Evolutionary conservation across 2,113 vertebrate species (phyloP).

Genomic region (Danionella cerebrum): DNA sequence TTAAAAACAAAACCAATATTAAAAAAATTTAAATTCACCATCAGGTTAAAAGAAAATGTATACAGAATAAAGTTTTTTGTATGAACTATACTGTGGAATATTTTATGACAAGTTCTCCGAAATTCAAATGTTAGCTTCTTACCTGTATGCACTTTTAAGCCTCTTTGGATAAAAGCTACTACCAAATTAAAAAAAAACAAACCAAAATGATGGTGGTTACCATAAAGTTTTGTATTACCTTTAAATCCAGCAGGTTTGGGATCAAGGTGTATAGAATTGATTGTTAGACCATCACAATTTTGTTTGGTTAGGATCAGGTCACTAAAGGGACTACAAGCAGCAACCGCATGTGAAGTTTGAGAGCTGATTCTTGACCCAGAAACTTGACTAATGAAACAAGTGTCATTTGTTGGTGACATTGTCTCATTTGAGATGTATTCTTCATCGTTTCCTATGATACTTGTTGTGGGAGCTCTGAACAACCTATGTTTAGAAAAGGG

Average conservation of each 20-base stretch:
- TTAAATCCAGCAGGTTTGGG: slow-evolving; percentile 63
- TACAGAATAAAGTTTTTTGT: too few relatives aligned
- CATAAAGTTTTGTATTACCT: slow-evolving; percentile 63
- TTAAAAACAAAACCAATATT: slow-evolving; percentile 46
- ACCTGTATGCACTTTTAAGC: too few relatives aligned
- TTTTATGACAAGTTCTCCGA: too few relatives aligned
- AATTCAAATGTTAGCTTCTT: too few relatives aligned
- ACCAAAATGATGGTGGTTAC: too few relatives aligned
- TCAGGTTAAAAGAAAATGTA: too few relatives aligned
- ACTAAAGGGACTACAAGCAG: slow-evolving; percentile 47
- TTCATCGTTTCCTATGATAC: slow-evolving; percentile 44
- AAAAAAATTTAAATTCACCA: slow-evolving; percentile 7
- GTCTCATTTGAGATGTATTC: slow-evolving; percentile 41
- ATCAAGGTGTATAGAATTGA: slow-evolving; percentile 62
- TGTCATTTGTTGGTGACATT: slow-evolving; percentile 39
- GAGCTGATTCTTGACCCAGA: slow-evolving; percentile 55
- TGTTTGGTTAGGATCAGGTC: slow-evolving; percentile 51
- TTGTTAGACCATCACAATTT: slow-evolving; percentile 56
- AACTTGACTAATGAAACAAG: slow-evolving; percentile 51
- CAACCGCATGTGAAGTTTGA: slow-evolving; percentile 50
- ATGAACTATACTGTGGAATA: too few relatives aligned
- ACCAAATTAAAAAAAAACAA: too few relatives aligned
- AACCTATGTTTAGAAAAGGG: slow-evolving; percentile 59
- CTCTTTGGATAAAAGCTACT: too few relatives aligned
- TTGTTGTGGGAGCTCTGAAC: slow-evolving; percentile 62